A percentile compares a stretch with the other conserved stretches of the same genome.
Conservation (phyloP, 2,888 invertebrate genomes). For the Acronicta psi region DNA sequence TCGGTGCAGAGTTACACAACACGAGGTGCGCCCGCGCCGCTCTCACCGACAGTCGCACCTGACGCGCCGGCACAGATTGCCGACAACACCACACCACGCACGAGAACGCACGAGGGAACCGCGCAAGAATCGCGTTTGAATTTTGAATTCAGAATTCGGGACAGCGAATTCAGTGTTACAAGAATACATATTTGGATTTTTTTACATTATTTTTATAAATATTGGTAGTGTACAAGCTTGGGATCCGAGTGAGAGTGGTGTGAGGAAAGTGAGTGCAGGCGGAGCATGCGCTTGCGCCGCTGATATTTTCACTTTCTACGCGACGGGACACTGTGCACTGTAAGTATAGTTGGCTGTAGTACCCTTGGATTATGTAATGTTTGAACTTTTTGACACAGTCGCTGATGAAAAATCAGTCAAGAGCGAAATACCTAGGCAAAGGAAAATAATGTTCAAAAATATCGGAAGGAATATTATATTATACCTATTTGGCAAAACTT, state of each 20-base stretch:
- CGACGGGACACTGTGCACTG: conserved; percentile 78
- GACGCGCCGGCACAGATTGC: conserved; percentile 66
- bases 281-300: conserved; percentile 77
- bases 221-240: conserved; percentile 45
- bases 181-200: conserved; percentile 29
- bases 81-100: conserved; percentile 53
- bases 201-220: conserved; percentile 33
- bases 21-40: conserved; percentile 54
- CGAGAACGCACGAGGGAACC: conserved; percentile 34
- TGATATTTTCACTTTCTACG: conserved; percentile 84
- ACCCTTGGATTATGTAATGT: conserved; percentile 59
- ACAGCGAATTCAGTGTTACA: conserved; percentile 59
- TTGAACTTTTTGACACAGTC: conserved; percentile 31
- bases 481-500: neutral
- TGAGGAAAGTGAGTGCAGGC: conserved; percentile 73
- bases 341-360: conserved; percentile 68
- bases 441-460: too few species aligned
- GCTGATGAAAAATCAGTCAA: conserved; percentile 6
- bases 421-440: neutral
- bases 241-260: conserved; percentile 74
- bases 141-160: conserved; percentile 62
- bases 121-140: conserved; percentile 65
- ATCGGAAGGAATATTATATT: too few species aligned
- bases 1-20: conserved; percentile 60
- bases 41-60: conserved; percentile 71